Conservation (phyloP, 2,113 vertebrate genomes). For the Dromaius novaehollandiae region DNA sequence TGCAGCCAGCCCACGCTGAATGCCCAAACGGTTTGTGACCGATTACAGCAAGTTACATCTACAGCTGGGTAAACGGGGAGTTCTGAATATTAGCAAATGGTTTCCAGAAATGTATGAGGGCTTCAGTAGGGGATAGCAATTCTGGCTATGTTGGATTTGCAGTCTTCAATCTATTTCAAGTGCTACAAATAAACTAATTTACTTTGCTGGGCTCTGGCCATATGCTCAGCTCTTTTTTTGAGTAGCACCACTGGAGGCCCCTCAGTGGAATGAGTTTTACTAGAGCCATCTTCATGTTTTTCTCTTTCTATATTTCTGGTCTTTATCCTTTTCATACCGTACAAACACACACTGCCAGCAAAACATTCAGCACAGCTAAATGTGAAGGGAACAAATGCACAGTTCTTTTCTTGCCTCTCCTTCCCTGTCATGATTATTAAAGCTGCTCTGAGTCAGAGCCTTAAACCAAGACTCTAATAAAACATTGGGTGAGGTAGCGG, state of each 20-base stretch:
- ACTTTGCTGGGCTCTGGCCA: neutral
- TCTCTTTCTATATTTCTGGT: neutral
- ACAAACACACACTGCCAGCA: neutral
- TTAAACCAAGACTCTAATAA: neutral
- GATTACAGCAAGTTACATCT: neutral
- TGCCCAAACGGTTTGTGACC: constrained; percentile 4
- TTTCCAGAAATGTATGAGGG: neutral
- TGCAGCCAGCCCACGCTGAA: neutral
- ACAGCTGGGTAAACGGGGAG: neutral
- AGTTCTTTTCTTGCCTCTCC: neutral
- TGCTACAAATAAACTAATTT: neutral
- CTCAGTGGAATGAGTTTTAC: neutral
- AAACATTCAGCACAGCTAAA: neutral
- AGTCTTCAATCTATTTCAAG: neutral
- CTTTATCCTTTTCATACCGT: neutral
- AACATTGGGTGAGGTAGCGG: neutral
- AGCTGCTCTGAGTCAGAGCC: neutral
- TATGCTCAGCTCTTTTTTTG: neutral
- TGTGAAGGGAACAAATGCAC: neutral
- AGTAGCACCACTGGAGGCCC: neutral
- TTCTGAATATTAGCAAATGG: neutral
- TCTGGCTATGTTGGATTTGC: neutral
- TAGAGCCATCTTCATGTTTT: neutral
- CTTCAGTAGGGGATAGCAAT: neutral
- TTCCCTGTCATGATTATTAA: neutral